phyloP scores from a whole-genome alignment of 2,888 invertebrate genomes.

The Watsonalla binaria region DNA sequence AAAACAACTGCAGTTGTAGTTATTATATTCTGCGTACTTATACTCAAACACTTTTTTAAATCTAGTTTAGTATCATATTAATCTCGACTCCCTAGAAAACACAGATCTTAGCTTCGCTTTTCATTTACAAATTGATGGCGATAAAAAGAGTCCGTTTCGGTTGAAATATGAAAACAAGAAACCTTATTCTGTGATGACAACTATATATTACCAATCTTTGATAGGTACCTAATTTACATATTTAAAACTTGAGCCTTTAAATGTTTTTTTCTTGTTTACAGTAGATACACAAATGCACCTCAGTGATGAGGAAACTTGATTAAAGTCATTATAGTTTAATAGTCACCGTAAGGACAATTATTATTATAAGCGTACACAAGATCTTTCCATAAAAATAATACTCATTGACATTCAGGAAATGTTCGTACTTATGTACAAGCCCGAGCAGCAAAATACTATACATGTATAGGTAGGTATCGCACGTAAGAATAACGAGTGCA shows the following conservation, averaged over 20 bases:
- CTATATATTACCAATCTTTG: too few relatives aligned
- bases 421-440: background rate
- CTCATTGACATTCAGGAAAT: background rate
- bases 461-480: background rate
- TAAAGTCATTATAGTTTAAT: background rate
- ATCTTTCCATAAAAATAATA: background rate
- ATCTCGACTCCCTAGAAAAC: too few relatives aligned
- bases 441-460: background rate
- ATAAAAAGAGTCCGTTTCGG: too few relatives aligned
- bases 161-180: too few relatives aligned
- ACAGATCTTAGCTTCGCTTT: too few relatives aligned
- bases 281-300: background rate
- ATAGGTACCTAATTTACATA: background rate
- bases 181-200: too few relatives aligned
- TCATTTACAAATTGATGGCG: too few relatives aligned
- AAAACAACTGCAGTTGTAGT: too few relatives aligned
- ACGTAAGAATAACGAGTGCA: background rate
- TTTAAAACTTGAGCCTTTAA: background rate
- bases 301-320: background rate
- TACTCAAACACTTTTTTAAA: too few relatives aligned
- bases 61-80: too few relatives aligned
- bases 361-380: background rate
- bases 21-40: too few relatives aligned
- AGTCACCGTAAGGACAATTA: background rate
- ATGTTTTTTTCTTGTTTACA: background rate